phyloP scores from a whole-genome alignment of 2,888 invertebrate genomes.

The Strigamia transsilvanica region DNA sequence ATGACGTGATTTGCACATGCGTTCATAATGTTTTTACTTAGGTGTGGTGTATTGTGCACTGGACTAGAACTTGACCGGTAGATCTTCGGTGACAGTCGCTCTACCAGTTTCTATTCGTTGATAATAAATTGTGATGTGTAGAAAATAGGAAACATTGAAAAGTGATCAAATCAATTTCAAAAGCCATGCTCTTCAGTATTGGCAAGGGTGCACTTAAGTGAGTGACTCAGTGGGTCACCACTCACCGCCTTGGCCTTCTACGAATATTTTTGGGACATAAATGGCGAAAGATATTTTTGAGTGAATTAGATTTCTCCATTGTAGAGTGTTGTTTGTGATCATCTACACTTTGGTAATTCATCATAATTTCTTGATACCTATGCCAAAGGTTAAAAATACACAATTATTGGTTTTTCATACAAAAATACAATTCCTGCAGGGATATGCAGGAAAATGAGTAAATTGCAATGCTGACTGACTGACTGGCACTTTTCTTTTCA shows the following conservation, averaged over 20 bases:
- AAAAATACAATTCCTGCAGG: not conserved
- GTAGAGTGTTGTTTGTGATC: not conserved
- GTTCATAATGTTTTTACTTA: too few species aligned
- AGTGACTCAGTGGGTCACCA: slow-evolving; percentile 8
- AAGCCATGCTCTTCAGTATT: not conserved
- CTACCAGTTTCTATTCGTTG: too few species aligned
- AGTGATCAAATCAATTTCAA: not conserved
- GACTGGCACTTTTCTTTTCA: too few species aligned
- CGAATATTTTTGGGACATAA: slow-evolving; percentile 18
- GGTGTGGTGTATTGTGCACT: too few species aligned
- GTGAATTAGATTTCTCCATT: not conserved
- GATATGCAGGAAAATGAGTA: too few species aligned
- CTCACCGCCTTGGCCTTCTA: slow-evolving; percentile 4
- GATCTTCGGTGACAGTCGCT: too few species aligned
- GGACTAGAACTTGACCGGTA: too few species aligned
- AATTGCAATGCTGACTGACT: too few species aligned
- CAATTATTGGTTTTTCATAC: not conserved
- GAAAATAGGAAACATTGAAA: not conserved
- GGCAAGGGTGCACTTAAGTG: not conserved
- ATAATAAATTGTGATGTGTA: not conserved
- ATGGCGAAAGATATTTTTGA: slow-evolving; percentile 9
- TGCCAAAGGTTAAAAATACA: not conserved
- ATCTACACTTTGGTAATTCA: not conserved
- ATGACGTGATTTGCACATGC: too few species aligned
- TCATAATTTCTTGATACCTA: not conserved